Percentiles rank a stretch among this genome's conserved stretches.
Evolutionary conservation across 2,113 vertebrate genomes (phyloP).

Genomic region (Rafetus swinhoei): DNA sequence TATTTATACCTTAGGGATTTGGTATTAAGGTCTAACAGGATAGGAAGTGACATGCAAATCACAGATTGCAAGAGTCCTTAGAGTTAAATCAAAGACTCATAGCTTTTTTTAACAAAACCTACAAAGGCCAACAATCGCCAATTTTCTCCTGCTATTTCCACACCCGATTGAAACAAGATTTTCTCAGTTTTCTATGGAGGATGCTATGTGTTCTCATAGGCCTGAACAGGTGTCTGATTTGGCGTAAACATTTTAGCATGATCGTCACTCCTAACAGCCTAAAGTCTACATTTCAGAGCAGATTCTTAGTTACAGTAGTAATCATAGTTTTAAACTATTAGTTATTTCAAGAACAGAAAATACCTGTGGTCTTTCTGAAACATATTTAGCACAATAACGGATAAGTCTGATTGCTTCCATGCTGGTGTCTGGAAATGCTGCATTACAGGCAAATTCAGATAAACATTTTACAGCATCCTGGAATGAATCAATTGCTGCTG

Average conservation of each 20-base stretch:
- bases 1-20: background rate
- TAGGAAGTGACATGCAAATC: background rate
- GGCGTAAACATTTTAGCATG: background rate
- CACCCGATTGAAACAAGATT: background rate
- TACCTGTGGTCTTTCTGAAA: constrained; percentile 94
- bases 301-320: background rate
- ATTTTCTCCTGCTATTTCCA: background rate
- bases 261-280: background rate
- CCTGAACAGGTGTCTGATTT: background rate
- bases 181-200: rapidly evolving
- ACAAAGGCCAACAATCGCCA: background rate
- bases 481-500: constrained; percentile 96
- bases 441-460: constrained; percentile 97
- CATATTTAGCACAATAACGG: constrained; percentile 94
- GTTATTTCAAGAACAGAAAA: background rate
- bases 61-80: background rate
- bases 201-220: background rate
- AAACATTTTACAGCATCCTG: constrained; percentile 98
- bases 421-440: constrained; percentile 95
- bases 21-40: background rate
- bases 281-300: background rate
- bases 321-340: background rate
- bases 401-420: constrained; percentile 98
- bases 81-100: background rate
- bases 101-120: background rate